These are phyloP conservation scores for Xestia rhomboidea DNA, from an alignment of 2,888 invertebrate species.

Conservation along the genomic window DNA sequence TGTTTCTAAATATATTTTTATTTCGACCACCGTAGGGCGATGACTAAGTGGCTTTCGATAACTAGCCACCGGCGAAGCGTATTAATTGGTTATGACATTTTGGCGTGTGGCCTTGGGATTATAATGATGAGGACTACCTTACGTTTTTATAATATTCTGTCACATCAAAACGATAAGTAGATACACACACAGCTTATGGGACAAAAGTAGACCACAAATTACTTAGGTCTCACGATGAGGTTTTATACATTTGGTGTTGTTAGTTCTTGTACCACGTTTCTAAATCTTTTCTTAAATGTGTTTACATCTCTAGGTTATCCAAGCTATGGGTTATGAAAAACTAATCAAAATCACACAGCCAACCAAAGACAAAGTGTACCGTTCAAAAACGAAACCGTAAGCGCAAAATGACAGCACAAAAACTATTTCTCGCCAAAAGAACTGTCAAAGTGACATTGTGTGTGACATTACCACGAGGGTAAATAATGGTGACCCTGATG, in stretches of 20 bases:
- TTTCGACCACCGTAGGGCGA: conserved; percentile 81
- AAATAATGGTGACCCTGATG: conserved; percentile 92
- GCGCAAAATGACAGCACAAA: conserved; percentile 83
- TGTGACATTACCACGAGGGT: conserved; percentile 76
- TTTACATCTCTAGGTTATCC: conserved; percentile 57
- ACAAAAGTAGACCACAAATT: conserved; percentile 1
- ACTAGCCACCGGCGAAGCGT: conserved; percentile 86
- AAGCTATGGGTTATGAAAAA: conserved; percentile 77
- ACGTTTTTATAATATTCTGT: conserved; percentile 29
- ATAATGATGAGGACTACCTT: conserved; percentile 38
- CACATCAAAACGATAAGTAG: not conserved
- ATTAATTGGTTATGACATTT: conserved; percentile 82
- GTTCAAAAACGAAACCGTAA: conserved; percentile 78
- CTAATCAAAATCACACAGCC: conserved; percentile 67
- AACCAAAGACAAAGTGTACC: conserved; percentile 71
- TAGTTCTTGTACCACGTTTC: not conserved
- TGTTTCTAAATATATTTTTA: conserved; percentile 79
- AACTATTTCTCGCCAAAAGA: conserved; percentile 82
- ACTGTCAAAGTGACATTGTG: conserved; percentile 87
- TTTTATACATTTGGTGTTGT: not conserved
- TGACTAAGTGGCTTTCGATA: conserved; percentile 88
- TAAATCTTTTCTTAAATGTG: not conserved
- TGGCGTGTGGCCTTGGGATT: conserved; percentile 62
- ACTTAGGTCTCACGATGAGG: not conserved
- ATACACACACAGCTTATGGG: conserved; percentile 22